Evolutionary conservation across 2,797 vertebrate genomes (phyloP).

Genomic region (Spizella passerina): DNA sequence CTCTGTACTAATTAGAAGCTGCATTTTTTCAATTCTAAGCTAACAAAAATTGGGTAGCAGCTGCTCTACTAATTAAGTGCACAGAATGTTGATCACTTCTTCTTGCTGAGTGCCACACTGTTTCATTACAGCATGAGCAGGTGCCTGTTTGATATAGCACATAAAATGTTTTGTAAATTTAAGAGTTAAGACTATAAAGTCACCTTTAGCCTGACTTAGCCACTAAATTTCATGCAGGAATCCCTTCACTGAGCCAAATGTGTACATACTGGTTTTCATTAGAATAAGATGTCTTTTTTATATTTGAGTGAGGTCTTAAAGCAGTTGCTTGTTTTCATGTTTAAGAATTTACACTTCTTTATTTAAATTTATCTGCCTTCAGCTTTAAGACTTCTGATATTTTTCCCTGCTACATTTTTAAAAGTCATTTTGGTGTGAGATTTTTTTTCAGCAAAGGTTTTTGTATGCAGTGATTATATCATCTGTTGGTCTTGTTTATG

Average conservation of each 20-base stretch:
- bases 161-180: background rate
- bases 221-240: background rate
- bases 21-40: slow-evolving; percentile 21
- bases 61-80: slow-evolving; percentile 50
- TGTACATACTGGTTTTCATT: background rate
- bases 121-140: slow-evolving; percentile 7
- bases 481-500: slow-evolving; percentile 41
- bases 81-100: slow-evolving; percentile 26
- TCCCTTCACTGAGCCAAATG: background rate
- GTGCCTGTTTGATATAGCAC: background rate
- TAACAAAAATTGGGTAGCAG: slow-evolving; percentile 44
- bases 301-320: background rate
- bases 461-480: slow-evolving; percentile 14
- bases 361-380: background rate
- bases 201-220: background rate
- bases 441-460: slow-evolving; percentile 5
- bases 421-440: slow-evolving; percentile 7
- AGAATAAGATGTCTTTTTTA: background rate
- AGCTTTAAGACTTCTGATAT: background rate
- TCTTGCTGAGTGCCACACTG: background rate
- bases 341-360: background rate
- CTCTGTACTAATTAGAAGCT: slow-evolving; percentile 44
- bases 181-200: background rate
- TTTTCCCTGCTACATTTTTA: background rate
- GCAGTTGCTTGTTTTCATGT: background rate